phyloP scores from a whole-genome alignment of 1,140 invertebrate genomes.

The Chymomyza costata region DNA sequence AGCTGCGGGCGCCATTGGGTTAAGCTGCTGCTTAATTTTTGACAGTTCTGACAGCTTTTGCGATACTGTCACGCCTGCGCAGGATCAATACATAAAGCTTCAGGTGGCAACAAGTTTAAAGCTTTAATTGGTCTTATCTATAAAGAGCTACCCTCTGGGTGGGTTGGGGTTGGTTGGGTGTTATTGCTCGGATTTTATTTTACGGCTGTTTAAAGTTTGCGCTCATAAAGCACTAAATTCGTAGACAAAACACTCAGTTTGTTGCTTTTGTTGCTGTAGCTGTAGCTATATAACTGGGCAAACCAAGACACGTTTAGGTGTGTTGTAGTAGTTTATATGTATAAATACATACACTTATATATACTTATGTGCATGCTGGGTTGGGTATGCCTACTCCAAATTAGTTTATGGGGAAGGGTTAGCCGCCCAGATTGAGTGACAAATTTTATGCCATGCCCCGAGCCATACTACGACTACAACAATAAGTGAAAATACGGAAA shows the following conservation, averaged over 20 bases:
- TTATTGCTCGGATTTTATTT: too few relatives aligned
- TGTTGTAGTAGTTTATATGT: constrained; percentile 19
- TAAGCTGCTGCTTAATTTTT: too few relatives aligned
- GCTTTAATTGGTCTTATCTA: too few relatives aligned
- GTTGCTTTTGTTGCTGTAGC: constrained; percentile 24
- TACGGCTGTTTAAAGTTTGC: constrained; percentile 43
- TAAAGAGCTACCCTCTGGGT: too few relatives aligned
- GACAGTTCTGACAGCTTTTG: too few relatives aligned
- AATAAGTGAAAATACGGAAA: constrained; percentile 31
- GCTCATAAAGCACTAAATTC: constrained; percentile 66
- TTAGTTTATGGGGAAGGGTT: constrained; percentile 16
- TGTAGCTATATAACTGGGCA: constrained; percentile 35
- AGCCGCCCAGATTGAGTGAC: constrained; percentile 27
- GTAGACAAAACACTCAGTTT: constrained; percentile 52
- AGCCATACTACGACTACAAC: constrained; percentile 20
- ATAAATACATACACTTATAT: too few relatives aligned
- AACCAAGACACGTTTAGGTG: constrained; percentile 29
- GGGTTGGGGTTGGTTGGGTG: constrained; percentile 17
- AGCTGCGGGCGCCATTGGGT: too few relatives aligned
- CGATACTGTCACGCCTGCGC: too few relatives aligned
- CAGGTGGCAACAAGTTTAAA: too few relatives aligned
- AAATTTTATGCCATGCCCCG: constrained; percentile 40
- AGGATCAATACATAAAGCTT: too few relatives aligned
- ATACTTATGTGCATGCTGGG: too few relatives aligned
- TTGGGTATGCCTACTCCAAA: constrained; percentile 7